phyloP scores from a whole-genome alignment of 2,797 vertebrate species.

The Threskiornis aethiopicus region DNA sequence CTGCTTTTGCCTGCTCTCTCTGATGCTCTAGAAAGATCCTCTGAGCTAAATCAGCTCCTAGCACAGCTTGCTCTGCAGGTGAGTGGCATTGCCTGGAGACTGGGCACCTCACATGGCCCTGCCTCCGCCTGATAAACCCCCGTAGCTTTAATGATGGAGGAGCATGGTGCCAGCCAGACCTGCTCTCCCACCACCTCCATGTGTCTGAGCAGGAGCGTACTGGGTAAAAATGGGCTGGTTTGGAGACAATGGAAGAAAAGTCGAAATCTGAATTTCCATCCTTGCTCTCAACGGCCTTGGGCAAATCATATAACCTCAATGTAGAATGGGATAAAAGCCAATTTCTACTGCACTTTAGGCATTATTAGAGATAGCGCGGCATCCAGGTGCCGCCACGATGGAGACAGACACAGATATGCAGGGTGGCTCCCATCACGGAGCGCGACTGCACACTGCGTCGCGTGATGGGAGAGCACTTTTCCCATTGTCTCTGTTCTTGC shows the following conservation, averaged over 20 bases:
- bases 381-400: not conserved
- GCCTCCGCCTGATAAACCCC: not conserved
- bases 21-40: not conserved
- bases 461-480: not conserved
- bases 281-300: not conserved
- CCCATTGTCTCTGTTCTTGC: not conserved
- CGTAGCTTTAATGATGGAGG: not conserved
- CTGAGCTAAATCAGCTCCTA: not conserved
- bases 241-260: not conserved
- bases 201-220: not conserved
- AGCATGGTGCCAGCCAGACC: not conserved
- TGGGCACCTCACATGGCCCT: not conserved
- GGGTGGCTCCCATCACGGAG: not conserved
- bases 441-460: fast-evolving
- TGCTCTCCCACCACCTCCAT: not conserved
- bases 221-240: not conserved
- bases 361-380: not conserved
- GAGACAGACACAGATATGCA: not conserved
- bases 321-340: not conserved
- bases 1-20: not conserved
- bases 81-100: not conserved
- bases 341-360: not conserved
- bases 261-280: not conserved
- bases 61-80: not conserved
- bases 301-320: fast-evolving